Base-by-base conservation (phyloP, 2,113 vertebrate genomes). In the Gallinago undulata region DNA sequence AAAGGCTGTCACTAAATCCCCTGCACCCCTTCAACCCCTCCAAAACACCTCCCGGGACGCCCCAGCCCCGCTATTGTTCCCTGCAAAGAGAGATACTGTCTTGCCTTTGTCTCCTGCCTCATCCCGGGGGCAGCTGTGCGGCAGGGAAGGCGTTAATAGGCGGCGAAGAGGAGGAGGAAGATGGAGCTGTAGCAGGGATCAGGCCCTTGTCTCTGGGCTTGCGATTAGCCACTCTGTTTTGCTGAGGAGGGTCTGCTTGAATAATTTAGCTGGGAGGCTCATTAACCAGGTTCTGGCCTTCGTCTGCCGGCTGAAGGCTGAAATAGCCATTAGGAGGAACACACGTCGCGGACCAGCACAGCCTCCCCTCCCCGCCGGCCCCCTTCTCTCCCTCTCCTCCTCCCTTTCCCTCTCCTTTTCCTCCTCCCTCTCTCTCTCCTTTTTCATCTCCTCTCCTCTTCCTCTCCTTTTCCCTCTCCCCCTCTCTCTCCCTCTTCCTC, bases 241-340 rank as follows among this genome's bases (percentile, higher is more conserved):
- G 60, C 86, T 79, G 90, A 7, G 4, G 30, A 85, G 88, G 73
- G 73, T 66, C 95, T 93, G 96, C 83, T 95, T 93, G 84, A 97
- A 92, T 96, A 91, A 93, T 97, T 94, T 89, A 93, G 59, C 94
- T 63, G 72, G 21, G 81, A 94, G 86, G 87, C 72, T 96, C 96
- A 91, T 97, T 93, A 93, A 63, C 56, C 60, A 50, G 77, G 81
- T 60, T 94, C 95, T 97, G 97, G 96, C 95, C 96, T 96, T 96
- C 81, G 16, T 95, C 96, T 95, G 94, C 72, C 15, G 8, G 66
- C 91, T 95, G 96, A 87, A 95, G 93, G 95, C 97, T 97, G 94
- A 91, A 97, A 85, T 50, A 84, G 92, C 95, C 89, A 93, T 97
- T 91, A 94, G 78, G 56, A 72, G 68, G 79, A 95, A 72, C 55